A percentile compares a stretch with the other conserved stretches of the same genome.
Conservation (phyloP, 2,888 invertebrate genomes). For the Xylota sylvarum region DNA sequence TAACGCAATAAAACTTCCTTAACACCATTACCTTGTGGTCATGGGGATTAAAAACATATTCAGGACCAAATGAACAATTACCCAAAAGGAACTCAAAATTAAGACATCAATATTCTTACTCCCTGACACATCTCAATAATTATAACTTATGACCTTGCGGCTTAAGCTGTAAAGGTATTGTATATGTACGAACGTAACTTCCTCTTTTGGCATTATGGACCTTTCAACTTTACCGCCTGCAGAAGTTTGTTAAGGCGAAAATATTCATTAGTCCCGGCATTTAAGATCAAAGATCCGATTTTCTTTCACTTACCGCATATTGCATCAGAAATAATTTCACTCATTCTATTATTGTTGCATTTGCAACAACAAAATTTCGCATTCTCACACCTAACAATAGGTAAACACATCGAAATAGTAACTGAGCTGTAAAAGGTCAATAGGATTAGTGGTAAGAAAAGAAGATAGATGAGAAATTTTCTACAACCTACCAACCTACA, state of each 20-base stretch:
- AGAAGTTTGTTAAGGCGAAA: constrained; percentile 10
- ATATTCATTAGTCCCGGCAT: constrained; percentile 54
- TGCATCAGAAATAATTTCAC: constrained; percentile 58
- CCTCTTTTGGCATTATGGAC: constrained; percentile 21
- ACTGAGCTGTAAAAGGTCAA: constrained; percentile 45
- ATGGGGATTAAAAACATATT: neutral
- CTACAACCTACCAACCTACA: constrained; percentile 13
- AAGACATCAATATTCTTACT: constrained; percentile 39
- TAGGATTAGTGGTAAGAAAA: constrained; percentile 48
- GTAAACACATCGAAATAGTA: constrained; percentile 14
- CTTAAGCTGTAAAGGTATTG: neutral
- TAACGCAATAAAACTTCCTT: neutral
- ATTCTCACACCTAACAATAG: constrained; percentile 68
- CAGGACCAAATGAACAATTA: constrained; percentile 28
- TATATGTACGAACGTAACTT: constrained; percentile 5
- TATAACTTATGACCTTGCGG: constrained; percentile 38
- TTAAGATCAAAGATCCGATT: constrained; percentile 59
- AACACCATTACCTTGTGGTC: constrained; percentile 1
- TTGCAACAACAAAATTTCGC: constrained; percentile 44
- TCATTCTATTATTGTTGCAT: constrained; percentile 1
- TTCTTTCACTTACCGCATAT: constrained; percentile 66
- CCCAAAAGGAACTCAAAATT: constrained; percentile 18
- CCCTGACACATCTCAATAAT: constrained; percentile 6
- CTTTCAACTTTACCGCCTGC: constrained; percentile 61
- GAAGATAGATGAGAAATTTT: constrained; percentile 30